Evolutionary conservation across 2,797 vertebrate genomes (phyloP).

Genomic region (Clarias pachynema): DNA sequence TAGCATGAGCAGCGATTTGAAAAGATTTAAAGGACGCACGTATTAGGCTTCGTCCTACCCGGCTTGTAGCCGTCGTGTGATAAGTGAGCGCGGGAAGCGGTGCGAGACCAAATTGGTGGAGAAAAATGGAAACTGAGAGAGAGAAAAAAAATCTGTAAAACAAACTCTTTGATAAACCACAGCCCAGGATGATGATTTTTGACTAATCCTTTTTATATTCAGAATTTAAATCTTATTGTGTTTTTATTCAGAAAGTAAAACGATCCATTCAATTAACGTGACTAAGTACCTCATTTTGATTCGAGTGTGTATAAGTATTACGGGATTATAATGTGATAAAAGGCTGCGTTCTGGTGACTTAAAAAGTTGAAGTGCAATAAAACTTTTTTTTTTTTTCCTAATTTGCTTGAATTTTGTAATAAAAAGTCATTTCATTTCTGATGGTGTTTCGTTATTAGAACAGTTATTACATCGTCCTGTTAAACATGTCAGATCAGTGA

Average conservation of each 20-base stretch:
- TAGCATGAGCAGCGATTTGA: neutral
- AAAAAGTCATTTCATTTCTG: neutral
- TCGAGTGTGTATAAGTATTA: slow-evolving; percentile 12
- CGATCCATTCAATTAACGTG: neutral
- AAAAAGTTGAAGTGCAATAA: neutral
- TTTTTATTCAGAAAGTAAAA: slow-evolving; percentile 4
- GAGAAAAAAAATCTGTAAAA: too few species aligned
- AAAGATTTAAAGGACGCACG: neutral
- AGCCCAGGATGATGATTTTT: neutral
- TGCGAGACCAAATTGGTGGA: neutral
- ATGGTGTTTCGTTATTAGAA: neutral
- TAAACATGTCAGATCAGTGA: neutral
- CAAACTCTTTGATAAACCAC: neutral
- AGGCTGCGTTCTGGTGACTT: neutral
- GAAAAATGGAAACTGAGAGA: neutral
- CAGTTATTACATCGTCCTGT: neutral
- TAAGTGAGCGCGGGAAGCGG: neutral
- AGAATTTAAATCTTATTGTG: neutral
- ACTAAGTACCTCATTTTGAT: slow-evolving; percentile 12
- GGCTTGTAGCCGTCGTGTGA: neutral
- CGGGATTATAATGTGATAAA: neutral
- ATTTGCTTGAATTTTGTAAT: neutral
- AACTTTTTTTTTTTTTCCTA: neutral
- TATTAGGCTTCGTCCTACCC: neutral
- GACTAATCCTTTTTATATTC: neutral